Evolutionary conservation across 2,113 vertebrate genomes (phyloP), one percentile per base, ranked within the genome.

Genomic region (Syngnathus scovelli): DNA sequence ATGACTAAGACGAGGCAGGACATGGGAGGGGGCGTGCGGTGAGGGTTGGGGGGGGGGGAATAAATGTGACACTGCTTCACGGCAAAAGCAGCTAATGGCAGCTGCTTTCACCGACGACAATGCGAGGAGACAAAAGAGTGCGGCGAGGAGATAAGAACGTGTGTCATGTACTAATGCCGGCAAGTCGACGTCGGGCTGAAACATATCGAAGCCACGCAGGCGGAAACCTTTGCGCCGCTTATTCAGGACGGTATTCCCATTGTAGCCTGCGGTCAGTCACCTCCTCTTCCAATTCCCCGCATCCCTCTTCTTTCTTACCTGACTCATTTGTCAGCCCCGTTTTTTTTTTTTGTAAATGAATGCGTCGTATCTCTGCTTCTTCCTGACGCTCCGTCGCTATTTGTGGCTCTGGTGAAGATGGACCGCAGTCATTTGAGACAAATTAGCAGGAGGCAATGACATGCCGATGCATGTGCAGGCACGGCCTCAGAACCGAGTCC

Each of bases 351-450:
- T 8, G 59, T 71, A 75, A 78, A 82, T 79, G 83, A 79, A 73
- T 15, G 74, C 60, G 64, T 59, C 66, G 74, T 80, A 78, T 69
- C 67, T 61, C 7, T 59, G 69, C 6, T n/a, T 51, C 49, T 68
- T 44, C 38, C 75, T 61, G 33, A 36, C 66, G 36, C 71, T 49
- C 65, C 64, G 72, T 76, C 74, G 64, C 56, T 59, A 72, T 62
- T 55, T 64, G 58, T 23, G 62, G 16, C 51, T 37, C 66, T 77
- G 83, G 85, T 83, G 83, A 85, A 83, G 85, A 86, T 75, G 70
- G 78, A 87, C 74, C 43, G 74, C 5, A 64, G 71, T 83, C 79
- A 80, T 88, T 87, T 87, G 80, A 78, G 78, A 79, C 41, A 77
- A 87, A 87, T 87, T 85, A 85, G 79, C 68, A 2, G 3, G 55